Base-by-base conservation (phyloP, 2,888 invertebrate species). In the Lottia scabra region DNA sequence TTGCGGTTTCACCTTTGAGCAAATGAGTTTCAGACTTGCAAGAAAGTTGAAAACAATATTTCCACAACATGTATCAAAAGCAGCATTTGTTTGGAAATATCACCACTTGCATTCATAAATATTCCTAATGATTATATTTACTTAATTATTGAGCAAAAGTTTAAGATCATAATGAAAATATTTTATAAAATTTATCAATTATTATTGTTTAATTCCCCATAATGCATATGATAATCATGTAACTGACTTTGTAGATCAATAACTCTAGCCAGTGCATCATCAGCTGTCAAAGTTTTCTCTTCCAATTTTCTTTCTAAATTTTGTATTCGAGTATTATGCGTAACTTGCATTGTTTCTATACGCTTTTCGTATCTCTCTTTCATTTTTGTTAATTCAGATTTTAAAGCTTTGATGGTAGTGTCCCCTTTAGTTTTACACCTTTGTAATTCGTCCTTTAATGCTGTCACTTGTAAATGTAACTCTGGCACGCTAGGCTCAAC, bases 211-310 rank as follows among this genome's bases (percentile, higher is more conserved):
- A 81, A 71, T 43, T 81, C 80, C 0, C 82, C 85, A 80, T 80
- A 85, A 68, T 78, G 78, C 75, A 84, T 76, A 44, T 84, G 80
- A 76, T 85, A 87, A 45, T 75, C 71, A 44, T 82, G 80, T 13
- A 86, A 68, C 65, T 85, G 78, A 23, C 79, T 70, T 72, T 87
- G 84, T n/a, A 88, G 72, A 5, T 74, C 72, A 10, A 86, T 77
- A 8, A 85, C 80, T 68, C 80, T 76, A 16, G 79, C 74, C 45
- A 87, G 82, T 44, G 87, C 86, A 26, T 85, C 81, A 23, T 80
- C 80, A 27, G 80, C 79, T n/a, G 82, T 79, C 5, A 68, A 63
- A 44, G 76, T 80, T 75, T 87, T 86, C n/a, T 72, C 75, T 16
- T 81, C 78, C 56, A 87, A 64, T 67, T 84, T 82, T 16, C 71